Evolutionary conservation across 2,113 vertebrate species (phyloP), one percentile per base, ranked within the genome.

Genomic region (Lates calcarifer): DNA sequence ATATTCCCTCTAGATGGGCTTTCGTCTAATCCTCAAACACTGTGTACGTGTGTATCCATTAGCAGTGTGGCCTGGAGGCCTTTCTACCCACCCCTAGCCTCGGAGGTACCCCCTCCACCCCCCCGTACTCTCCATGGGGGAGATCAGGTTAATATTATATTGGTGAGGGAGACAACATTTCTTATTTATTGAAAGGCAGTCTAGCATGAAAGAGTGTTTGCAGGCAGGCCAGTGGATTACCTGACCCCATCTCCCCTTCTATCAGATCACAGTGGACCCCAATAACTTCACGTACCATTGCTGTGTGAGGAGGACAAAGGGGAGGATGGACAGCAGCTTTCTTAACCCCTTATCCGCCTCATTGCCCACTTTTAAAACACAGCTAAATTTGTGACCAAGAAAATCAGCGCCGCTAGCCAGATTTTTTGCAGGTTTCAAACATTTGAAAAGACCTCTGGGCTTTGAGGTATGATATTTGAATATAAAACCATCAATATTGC

Each of bases 171-270:
- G 86, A 83, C 94, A 95, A 90, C 94, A 95, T 96, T 95, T 96
- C 95, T 95, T 96, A 96, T 96, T 96, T 96, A 96, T 95, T 96
- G 93, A 94, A 96, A 96, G 85, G 90, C 93, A 94, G 88, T 90
- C 88, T 93, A 95, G 92, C 94, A 93, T 94, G 95, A 93, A 94
- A 91, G 91, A 95, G 86, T 89, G 87, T 90, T 90, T 92, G 84
- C 79, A 75, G 89, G 82, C 92, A 91, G 82, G 81, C 89, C 92
- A 93, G 81, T 94, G 94, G 94, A 95, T 96, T 96, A 95, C 94
- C 90, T 94, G 93, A 96, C 93, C 92, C 94, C 87, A 90, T 91
- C 91, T 85, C 73, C 79, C 63, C 64, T 81, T 90, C 81, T 35
- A 89, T 93, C 87, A 87, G 83, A 92, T 88, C 84, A 87, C 15